Conservation (phyloP, 2,797 vertebrate species). For the Melanogrammus aeglefinus region DNA sequence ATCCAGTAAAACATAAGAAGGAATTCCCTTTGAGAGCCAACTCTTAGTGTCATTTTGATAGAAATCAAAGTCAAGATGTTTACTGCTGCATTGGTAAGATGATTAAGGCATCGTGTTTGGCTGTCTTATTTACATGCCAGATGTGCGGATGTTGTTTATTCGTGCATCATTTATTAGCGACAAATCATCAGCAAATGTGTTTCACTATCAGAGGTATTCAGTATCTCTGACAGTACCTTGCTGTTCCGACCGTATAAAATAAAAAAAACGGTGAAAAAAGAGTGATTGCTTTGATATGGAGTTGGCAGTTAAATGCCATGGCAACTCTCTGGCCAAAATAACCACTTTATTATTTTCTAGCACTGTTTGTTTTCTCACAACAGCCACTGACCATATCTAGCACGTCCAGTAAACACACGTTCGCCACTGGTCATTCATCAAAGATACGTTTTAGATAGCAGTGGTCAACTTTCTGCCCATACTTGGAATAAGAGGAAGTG, state of each 20-base stretch:
- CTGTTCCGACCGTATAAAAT: background rate
- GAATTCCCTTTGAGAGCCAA: background rate
- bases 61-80: background rate
- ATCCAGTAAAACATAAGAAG: conserved; percentile 21
- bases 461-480: conserved; percentile 46
- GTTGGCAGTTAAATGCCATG: background rate
- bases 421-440: background rate
- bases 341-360: background rate
- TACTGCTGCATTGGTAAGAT: background rate
- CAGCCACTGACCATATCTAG: background rate
- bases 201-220: background rate
- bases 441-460: conserved; percentile 6
- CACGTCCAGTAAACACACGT: background rate
- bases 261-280: background rate
- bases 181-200: background rate
- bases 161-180: background rate
- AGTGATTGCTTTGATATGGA: background rate
- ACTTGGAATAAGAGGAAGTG: conserved; percentile 72
- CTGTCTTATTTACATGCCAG: background rate
- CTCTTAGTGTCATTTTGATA: background rate
- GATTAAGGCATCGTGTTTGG: background rate
- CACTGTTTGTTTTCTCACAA: background rate
- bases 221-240: background rate
- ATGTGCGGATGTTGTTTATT: background rate
- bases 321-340: background rate